Conservation (phyloP, 2,797 vertebrate genomes). For the Cyclura pinguis region DNA sequence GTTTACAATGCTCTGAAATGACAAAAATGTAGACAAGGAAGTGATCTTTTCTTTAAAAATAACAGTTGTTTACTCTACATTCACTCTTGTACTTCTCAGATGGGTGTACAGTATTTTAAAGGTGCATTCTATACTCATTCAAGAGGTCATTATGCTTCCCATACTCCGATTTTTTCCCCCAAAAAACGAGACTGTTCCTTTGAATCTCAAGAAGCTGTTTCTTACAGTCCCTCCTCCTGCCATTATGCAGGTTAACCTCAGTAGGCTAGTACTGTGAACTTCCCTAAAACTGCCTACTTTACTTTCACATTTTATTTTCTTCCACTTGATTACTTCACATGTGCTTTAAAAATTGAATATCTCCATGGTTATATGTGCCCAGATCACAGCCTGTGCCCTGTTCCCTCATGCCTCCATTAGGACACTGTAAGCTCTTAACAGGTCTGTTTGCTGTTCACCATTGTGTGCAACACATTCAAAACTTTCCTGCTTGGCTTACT, state of each 20-base stretch:
- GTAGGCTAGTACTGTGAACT: not conserved
- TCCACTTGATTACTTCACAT: not conserved
- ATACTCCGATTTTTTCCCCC: not conserved
- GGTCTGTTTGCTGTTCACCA: not conserved
- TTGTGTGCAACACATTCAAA: not conserved
- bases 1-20: conserved; percentile 54
- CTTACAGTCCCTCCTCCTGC: not conserved
- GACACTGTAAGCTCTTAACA: not conserved
- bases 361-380: not conserved
- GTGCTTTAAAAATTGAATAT: not conserved
- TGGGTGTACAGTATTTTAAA: conserved; percentile 24
- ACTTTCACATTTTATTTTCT: not conserved
- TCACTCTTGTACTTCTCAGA: not conserved
- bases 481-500: not conserved
- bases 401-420: not conserved
- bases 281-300: not conserved
- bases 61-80: conserved; percentile 25
- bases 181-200: not conserved
- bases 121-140: not conserved
- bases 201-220: not conserved
- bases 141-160: not conserved
- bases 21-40: conserved; percentile 55
- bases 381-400: not conserved
- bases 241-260: not conserved
- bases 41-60: conserved; percentile 32